Conservation (phyloP, 2,113 vertebrate species). For the Lutjanus erythropterus region DNA sequence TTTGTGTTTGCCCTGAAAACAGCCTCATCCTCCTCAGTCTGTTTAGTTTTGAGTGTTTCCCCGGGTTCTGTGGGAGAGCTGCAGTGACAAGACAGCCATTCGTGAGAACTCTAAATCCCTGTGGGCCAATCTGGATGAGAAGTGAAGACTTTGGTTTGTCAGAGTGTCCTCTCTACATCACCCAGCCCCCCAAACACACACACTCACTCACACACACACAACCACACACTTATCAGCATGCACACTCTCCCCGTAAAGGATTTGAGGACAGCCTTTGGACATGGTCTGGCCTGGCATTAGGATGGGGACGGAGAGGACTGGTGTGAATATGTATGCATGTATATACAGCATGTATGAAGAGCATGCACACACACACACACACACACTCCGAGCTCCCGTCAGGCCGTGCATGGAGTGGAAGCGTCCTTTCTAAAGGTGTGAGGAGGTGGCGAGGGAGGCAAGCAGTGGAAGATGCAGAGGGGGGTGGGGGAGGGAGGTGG, state of each 20-base stretch:
- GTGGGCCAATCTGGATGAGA: conserved; percentile 63
- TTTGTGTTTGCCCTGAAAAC: conserved; percentile 41
- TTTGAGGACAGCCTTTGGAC: conserved; percentile 87
- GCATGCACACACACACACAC: conserved; percentile 79
- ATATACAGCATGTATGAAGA: conserved; percentile 60
- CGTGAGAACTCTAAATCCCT: conserved; percentile 53
- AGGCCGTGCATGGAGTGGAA: conserved; percentile 82
- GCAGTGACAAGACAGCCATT: conserved; percentile 48
- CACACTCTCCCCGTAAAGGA: conserved; percentile 82
- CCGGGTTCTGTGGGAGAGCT: conserved; percentile 28
- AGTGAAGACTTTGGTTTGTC: conserved; percentile 55
- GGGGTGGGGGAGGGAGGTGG: neutral
- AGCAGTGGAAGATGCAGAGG: conserved; percentile 10
- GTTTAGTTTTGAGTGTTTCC: conserved; percentile 33
- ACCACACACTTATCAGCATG: conserved; percentile 50
- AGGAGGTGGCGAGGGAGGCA: conserved; percentile 35
- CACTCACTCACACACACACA: conserved; percentile 16
- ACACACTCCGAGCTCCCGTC: conserved; percentile 31
- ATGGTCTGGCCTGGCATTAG: conserved; percentile 85
- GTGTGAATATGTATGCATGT: conserved; percentile 60
- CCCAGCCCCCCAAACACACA: neutral
- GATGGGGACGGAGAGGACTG: conserved; percentile 68
- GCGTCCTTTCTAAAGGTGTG: conserved; percentile 6
- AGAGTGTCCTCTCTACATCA: conserved; percentile 84
- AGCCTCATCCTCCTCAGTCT: conserved; percentile 33